Percentiles rank a stretch among this genome's conserved stretches.
Conservation (phyloP, 2,113 vertebrate genomes). For the Xiphophorus couchianus region DNA sequence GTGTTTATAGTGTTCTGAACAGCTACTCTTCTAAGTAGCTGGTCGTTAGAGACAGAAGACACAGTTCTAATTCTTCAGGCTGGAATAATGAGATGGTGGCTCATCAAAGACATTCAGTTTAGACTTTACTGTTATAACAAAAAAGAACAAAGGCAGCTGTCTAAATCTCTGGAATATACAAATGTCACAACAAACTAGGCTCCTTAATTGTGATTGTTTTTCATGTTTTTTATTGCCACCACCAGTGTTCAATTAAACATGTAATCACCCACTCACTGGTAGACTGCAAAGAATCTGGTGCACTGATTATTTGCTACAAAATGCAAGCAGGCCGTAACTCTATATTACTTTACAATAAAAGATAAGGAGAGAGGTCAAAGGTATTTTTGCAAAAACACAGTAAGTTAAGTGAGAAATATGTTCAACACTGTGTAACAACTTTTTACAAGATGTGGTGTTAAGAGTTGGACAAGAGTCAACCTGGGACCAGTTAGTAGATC, state of each 20-base stretch:
- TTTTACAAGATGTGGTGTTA: no score
- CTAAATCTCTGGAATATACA: background rate
- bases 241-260: background rate
- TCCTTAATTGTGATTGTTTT: background rate
- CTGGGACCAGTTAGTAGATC: no score
- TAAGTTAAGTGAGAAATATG: no score
- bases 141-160: background rate
- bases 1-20: slow-evolving; percentile 24
- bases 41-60: background rate
- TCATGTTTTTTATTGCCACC: background rate
- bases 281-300: background rate
- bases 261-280: background rate
- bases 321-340: no score
- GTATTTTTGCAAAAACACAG: no score
- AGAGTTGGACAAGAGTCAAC: no score
- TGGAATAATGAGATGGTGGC: background rate
- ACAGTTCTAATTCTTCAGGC: background rate
- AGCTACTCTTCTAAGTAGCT: background rate
- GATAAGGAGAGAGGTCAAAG: no score
- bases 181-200: background rate
- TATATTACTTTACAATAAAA: no score
- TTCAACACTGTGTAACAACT: no score
- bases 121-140: background rate
- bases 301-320: background rate
- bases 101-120: background rate